Evolutionary conservation across 2,113 vertebrate genomes (phyloP), one percentile per base, ranked within the genome.

Genomic region (Lophotis ruficrista): DNA sequence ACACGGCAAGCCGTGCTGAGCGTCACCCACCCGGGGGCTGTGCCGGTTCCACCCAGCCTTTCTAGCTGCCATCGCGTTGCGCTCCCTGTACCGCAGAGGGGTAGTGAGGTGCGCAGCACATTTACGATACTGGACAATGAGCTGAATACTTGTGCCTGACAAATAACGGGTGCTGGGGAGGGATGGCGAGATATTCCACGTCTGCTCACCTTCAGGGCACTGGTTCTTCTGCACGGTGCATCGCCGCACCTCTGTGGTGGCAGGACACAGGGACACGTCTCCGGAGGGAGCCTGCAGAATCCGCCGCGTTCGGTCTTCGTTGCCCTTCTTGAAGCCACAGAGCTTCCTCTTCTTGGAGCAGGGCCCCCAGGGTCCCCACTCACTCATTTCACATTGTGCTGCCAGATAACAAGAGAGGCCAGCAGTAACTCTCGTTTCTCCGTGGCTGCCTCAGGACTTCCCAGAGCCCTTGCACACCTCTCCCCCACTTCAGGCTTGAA

Each of bases 311-410:
- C 99, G 97, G 27, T 98, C 98, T 97, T 99, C 98, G 0, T 97
- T 98, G 82, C 99, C 99, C 96, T 98, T 99, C 98, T 98, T 99
- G 97, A 99, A 99, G 90, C 99, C 99, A 89, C 99, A 99, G 53
- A 98, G 98, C 98, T 98, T 99, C 97, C 98, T 99, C 96, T 98
- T 99, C 98, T 99, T 99, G 97, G 98, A 98, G 95, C 99, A 99
- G 23, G 98, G 97, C 17, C 99, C 98, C 99, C 99, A 99, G 0
- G 97, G 97, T 43, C 99, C 99, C 99, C 99, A 99, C 93, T 99
- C 99, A 0, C 98, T 98, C 97, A 99, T 98, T 98, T 99, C 99
- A 97, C 99, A 99, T 98, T 99, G 99, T 83, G 98, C 98, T 98
- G 96, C 75, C 92, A 93, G 76, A 82, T 14, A 50, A 87, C 41